Evolutionary conservation across 2,888 invertebrate genomes (phyloP).

Genomic region (Ommatoiulus sabulosus): DNA sequence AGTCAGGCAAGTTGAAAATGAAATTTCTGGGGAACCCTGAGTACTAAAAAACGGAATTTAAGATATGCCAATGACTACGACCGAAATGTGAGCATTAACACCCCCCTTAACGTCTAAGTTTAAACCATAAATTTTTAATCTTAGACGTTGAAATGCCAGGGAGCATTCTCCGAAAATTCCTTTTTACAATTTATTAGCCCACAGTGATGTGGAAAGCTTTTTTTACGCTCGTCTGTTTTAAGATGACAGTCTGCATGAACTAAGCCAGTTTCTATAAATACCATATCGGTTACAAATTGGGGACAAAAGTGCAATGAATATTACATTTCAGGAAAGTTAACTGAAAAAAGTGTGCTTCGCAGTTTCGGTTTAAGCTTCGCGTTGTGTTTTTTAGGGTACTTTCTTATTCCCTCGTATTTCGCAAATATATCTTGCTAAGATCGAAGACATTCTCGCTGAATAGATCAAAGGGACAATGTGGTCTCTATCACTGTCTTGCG

Average conservation of each 20-base stretch:
- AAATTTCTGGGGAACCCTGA: too few relatives aligned
- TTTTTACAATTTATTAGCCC: not conserved
- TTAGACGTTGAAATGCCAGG: not conserved
- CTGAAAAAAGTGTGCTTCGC: not conserved
- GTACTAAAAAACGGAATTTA: too few relatives aligned
- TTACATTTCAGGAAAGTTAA: not conserved
- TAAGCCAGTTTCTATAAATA: not conserved
- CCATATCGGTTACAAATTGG: not conserved
- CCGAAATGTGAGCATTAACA: too few relatives aligned
- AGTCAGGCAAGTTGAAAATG: too few relatives aligned
- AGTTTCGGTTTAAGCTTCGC: too few relatives aligned
- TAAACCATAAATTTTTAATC: not conserved
- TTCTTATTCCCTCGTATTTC: too few relatives aligned
- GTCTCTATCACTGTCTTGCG: not conserved
- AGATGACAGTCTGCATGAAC: not conserved
- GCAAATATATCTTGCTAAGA: too few relatives aligned
- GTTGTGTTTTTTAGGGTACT: too few relatives aligned
- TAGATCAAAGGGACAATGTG: not conserved
- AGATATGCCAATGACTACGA: too few relatives aligned
- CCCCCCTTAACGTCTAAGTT: too few relatives aligned
- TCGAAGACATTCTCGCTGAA: too few relatives aligned
- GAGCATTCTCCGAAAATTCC: not conserved
- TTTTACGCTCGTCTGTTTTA: not conserved
- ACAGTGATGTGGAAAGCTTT: not conserved
- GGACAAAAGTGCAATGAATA: slow-evolving; percentile 1